Evolutionary conservation across 2,888 invertebrate species (phyloP).

Genomic region (Pteria penguin): DNA sequence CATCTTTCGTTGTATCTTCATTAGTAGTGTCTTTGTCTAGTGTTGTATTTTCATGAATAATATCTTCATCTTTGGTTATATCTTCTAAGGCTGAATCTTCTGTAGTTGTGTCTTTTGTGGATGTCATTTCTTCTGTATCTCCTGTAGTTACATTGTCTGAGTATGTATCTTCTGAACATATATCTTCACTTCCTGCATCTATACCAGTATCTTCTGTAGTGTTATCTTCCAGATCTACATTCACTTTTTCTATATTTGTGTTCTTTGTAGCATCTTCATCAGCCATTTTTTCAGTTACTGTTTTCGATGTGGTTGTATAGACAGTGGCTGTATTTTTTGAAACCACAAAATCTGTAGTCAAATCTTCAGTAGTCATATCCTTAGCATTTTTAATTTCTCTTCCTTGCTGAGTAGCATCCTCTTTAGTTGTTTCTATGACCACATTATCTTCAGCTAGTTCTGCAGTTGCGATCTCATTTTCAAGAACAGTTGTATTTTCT

Average conservation of each 20-base stretch:
- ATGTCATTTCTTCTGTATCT: background rate
- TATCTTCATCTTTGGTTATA: background rate
- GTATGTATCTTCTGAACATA: no score
- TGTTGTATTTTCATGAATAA: no score
- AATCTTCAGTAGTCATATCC: background rate
- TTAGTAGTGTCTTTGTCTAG: no score
- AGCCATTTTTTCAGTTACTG: background rate
- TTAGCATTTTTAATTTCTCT: background rate
- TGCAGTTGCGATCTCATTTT: constrained; percentile 13
- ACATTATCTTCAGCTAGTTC: constrained; percentile 3
- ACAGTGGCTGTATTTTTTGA: background rate
- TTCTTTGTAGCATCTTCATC: no score
- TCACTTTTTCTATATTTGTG: no score
- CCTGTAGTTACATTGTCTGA: no score
- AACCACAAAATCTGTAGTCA: no score
- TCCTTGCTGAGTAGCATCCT: background rate
- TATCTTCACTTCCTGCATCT: no score
- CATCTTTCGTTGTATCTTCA: constrained; percentile 9
- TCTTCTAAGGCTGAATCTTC: background rate
- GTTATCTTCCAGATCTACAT: no score
- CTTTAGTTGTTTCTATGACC: constrained; percentile 2
- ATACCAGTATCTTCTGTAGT: constrained; percentile 20
- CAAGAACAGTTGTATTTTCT: constrained; percentile 24
- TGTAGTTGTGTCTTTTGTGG: background rate
- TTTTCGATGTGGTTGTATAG: background rate